These are phyloP conservation scores for Toxostoma redivivum DNA, from an alignment of 2,113 vertebrate species.

Conservation along the genomic window DNA sequence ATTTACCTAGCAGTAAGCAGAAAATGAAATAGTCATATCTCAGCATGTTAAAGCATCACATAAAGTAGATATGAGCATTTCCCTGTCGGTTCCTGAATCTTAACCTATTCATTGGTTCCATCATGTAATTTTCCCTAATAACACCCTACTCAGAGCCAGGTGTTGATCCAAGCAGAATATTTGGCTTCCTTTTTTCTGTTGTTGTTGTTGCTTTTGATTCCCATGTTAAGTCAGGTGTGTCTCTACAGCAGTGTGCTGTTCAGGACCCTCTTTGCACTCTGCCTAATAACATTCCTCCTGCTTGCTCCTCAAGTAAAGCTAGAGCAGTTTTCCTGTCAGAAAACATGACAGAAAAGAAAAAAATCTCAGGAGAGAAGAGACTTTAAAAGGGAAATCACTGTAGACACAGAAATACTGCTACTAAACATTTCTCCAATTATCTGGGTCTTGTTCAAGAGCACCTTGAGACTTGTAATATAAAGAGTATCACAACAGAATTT, in stretches of 20 bases:
- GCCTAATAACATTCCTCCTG: background rate
- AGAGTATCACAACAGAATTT: background rate
- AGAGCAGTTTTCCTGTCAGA: background rate
- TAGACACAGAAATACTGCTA: background rate
- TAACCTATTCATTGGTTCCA: background rate
- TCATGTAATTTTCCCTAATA: background rate
- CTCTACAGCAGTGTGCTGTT: background rate
- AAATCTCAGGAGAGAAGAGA: background rate
- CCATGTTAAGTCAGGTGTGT: background rate
- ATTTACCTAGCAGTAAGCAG: background rate
- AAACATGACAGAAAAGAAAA: background rate
- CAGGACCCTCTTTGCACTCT: background rate
- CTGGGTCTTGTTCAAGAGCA: background rate
- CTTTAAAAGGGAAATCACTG: background rate
- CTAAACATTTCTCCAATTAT: conserved; percentile 8
- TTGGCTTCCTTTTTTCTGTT: background rate
- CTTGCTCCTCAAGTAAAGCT: background rate
- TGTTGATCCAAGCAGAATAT: background rate
- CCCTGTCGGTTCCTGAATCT: background rate
- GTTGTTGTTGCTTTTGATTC: background rate
- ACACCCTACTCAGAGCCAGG: background rate
- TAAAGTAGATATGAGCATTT: background rate
- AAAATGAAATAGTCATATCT: background rate
- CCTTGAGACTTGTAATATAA: background rate
- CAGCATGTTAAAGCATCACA: background rate